phyloP scores from a whole-genome alignment of 2,113 vertebrate species.

The Coryphaenoides rupestris region DNA sequence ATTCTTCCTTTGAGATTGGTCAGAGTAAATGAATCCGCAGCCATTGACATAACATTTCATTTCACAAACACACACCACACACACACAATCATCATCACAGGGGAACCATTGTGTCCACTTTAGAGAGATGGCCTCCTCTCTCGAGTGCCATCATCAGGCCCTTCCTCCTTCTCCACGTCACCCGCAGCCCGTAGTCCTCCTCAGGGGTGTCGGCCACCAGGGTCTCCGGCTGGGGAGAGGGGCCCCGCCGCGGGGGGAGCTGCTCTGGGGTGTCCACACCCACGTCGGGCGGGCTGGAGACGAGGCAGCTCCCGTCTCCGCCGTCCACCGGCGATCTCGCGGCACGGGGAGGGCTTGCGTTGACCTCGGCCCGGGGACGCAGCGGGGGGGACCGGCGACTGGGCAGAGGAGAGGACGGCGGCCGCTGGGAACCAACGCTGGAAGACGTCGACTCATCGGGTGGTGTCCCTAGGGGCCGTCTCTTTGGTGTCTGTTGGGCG shows the following conservation, averaged over 20 bases:
- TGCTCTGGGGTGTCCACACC: constrained; percentile 62
- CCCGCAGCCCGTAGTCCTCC: constrained; percentile 82
- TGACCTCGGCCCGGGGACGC: too few relatives aligned
- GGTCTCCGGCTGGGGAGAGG: constrained; percentile 45
- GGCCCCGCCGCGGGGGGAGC: constrained; percentile 15
- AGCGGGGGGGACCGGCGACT: too few relatives aligned
- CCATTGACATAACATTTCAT: too few relatives aligned
- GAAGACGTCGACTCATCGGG: too few relatives aligned
- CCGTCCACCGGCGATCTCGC: constrained; percentile 13
- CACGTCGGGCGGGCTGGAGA: constrained; percentile 45
- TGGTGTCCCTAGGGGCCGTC: too few relatives aligned
- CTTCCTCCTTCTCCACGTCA: constrained; percentile 82
- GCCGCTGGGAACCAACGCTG: too few relatives aligned
- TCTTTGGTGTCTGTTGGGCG: too few relatives aligned
- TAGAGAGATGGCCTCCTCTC: constrained; percentile 70
- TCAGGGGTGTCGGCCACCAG: constrained; percentile 86
- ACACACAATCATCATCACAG: not conserved
- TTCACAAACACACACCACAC: too few relatives aligned
- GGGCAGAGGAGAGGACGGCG: too few relatives aligned
- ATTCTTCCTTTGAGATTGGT: too few relatives aligned
- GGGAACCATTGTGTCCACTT: constrained; percentile 64
- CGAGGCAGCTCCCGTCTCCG: constrained; percentile 11
- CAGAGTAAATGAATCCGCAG: too few relatives aligned
- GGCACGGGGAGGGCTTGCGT: not conserved
- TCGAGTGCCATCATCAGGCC: constrained; percentile 71